Conservation (phyloP, 2,888 invertebrate genomes). For the Epistrophe grossulariae region DNA sequence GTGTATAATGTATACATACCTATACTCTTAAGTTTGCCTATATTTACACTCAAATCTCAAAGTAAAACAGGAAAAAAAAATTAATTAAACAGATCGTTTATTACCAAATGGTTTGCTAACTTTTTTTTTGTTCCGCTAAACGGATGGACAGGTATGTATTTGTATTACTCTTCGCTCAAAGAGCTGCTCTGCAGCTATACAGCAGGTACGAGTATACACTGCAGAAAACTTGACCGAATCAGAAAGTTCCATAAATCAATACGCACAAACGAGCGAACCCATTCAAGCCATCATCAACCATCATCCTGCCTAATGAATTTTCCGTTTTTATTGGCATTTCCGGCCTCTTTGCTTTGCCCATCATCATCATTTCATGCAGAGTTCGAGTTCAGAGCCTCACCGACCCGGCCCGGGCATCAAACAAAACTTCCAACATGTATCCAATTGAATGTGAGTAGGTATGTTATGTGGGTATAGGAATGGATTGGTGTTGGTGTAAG, state of each 20-base stretch:
- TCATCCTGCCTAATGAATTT: constrained; percentile 68
- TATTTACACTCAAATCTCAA: constrained; percentile 1
- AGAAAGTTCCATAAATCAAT: constrained; percentile 73
- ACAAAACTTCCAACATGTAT: constrained; percentile 62
- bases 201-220: not conserved
- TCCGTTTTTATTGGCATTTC: constrained; percentile 75
- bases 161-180: constrained; percentile 41
- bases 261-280: constrained; percentile 50
- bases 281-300: constrained; percentile 35
- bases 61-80: constrained; percentile 6
- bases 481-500: constrained; percentile 32
- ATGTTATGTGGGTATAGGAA: not conserved
- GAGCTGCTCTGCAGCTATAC: not conserved
- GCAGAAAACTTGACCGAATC: constrained; percentile 64
- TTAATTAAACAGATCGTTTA: constrained; percentile 26
- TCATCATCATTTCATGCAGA: not conserved
- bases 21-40: not conserved
- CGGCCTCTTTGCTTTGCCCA: constrained; percentile 25
- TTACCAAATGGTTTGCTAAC: constrained; percentile 7
- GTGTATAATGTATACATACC: too few relatives aligned
- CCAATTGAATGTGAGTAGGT: not conserved
- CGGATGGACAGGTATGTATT: constrained; percentile 51
- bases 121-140: constrained; percentile 5
- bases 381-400: constrained; percentile 1
- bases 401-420: not conserved